Evolutionary conservation across 2,888 invertebrate species (phyloP), one percentile per base, ranked within the genome.

Genomic region (Blera fallax): DNA sequence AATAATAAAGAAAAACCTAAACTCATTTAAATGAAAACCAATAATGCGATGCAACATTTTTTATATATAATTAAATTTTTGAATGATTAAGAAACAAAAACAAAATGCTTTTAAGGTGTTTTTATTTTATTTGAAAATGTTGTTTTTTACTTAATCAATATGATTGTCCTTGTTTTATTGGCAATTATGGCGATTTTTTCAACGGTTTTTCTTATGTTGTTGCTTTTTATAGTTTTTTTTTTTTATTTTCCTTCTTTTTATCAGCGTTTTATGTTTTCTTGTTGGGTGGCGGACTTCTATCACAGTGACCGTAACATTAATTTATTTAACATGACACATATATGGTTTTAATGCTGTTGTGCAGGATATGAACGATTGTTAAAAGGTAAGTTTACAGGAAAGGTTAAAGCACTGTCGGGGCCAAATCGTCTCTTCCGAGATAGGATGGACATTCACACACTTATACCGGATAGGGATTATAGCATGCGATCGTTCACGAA

Each of bases 1-100:
- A 83, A 87, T 87, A 83, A 87, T 85, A 85, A 85, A 83, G 78
- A 87, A 87, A 78, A 84, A 84, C 48, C 83, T 83, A 84, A 87
- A 87, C 72, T 83, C 82, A 83, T 87, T 87, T 65, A 79, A 84
- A 84, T 70, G 73, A 69, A 79, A 85, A 67, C 27, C 29, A 76
- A 40, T 67, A 85, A 72, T 81, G 76, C 76, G 76, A 85, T 70
- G 76, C 60, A 81, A 85, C 76, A 85, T 85, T 85, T 85, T 85
- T 85, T 85, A 81, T 85, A 83, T 62, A 73, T 52, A 62, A 74
- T 80, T 80, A 80, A 85, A 80, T 72, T 64, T 83, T 81, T 58
- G 45, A 54, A 43, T 80, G 70, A 56, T 76, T 85, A 74, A 85
- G 45, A 77, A 85, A 74, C 78, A 43, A 56, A 78, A 72, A 83